Evolutionary conservation across 2,113 vertebrate species (phyloP).

Genomic region (Bubo scandiacus): DNA sequence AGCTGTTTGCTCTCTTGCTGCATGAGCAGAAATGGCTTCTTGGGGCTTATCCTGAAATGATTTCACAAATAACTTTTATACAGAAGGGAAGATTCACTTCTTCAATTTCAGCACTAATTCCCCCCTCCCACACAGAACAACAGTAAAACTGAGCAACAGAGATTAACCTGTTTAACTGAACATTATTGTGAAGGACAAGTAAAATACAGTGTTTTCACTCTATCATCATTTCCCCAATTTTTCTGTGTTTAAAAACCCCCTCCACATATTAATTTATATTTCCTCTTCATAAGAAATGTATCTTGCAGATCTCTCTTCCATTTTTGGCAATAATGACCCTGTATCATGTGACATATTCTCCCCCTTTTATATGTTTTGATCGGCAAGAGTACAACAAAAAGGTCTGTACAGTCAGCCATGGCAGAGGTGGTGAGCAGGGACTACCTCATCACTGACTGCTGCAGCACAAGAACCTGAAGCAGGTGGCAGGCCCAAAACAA

Average conservation of each 20-base stretch:
- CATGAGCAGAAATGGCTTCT: constrained; percentile 75
- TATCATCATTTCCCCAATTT: neutral
- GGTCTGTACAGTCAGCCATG: accelerated
- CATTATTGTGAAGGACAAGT: neutral
- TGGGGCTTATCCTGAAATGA: constrained; percentile 83
- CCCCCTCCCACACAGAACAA: accelerated
- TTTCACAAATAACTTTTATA: neutral
- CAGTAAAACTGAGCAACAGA: neutral
- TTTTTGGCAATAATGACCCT: neutral
- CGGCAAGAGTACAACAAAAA: accelerated
- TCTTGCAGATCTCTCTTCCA: neutral
- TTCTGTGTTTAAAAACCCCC: neutral
- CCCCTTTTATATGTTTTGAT: neutral
- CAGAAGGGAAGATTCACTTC: neutral
- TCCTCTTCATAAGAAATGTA: accelerated
- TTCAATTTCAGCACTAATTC: neutral
- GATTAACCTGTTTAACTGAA: neutral
- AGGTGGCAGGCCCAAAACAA: neutral
- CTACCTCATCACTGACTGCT: accelerated
- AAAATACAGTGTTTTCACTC: neutral
- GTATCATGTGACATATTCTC: accelerated
- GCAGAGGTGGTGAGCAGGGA: accelerated
- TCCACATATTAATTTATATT: neutral
- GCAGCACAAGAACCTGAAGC: neutral
- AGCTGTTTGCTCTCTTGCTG: constrained; percentile 62